Evolutionary conservation across 2,113 vertebrate species (phyloP), one percentile per base, ranked within the genome.

Genomic region (Pelodiscus sinensis): DNA sequence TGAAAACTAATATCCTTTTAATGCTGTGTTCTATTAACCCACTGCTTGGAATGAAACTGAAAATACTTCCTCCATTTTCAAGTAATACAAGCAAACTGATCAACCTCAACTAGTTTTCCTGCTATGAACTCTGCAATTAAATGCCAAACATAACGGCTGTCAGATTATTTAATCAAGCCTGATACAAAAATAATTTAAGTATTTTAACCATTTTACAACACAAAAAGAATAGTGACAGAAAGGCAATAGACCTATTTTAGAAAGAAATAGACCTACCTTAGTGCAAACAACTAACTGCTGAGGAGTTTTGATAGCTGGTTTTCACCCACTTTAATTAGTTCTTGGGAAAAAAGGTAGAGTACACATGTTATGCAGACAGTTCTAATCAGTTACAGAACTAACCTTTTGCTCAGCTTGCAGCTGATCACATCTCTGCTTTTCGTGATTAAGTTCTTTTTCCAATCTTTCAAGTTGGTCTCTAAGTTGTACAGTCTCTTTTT

Each of bases 331-430:
- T 94, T 94, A 93, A 93, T 27, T 93, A 82, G n/a, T 91, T 96
- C 88, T 92, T 94, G 14, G 38, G 38, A 44, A 80, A 94, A 95
- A 87, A 89, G 58, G n/a, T 92, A 60, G 77, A 83, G 92, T 93
- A 92, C 14, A 92, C 24, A 71, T 50, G 92, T 82, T 82, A 78
- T 25, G 29, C 86, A 51, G 50, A 86, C 79, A 93, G 82, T 21
- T 89, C 87, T 84, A 89, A 92, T 91, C 81, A 93, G 85, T 94
- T 94, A 90, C 78, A 96, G 62, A 95, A 97, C 97, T 97, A 98
- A 99, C 99, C 98, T 99, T 98, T 91, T 98, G 98, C 95, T 99
- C 98, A 91, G 96, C 97, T 94, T 98, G 98, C 79, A 99, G 97
- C 77, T 98, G 98, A 77, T 98, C 98, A 85, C 96, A 98, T 92